phyloP scores from a whole-genome alignment of 2,888 invertebrate species.

The Acrocyrtus sp. region DNA sequence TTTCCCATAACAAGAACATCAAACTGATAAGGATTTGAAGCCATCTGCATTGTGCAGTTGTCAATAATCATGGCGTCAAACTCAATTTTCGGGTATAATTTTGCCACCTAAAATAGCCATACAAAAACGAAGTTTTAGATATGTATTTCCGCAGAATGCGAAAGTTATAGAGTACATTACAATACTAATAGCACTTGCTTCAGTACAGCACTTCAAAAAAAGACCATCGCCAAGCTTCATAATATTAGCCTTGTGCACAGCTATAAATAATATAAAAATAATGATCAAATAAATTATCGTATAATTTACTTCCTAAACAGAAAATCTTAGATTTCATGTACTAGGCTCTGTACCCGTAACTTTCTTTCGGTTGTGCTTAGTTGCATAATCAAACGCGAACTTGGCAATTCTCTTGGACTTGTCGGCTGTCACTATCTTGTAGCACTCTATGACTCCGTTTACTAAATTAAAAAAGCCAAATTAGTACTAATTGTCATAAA shows the following conservation, averaged over 20 bases:
- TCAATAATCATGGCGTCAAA: constrained; percentile 99
- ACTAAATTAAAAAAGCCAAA: constrained; percentile 54
- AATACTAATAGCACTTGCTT: constrained; percentile 68
- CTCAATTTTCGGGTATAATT: constrained; percentile 90
- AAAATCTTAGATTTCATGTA: not conserved
- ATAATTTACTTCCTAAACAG: not conserved
- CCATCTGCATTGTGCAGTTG: constrained; percentile 98
- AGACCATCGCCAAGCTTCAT: constrained; percentile 99
- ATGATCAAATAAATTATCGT: not conserved
- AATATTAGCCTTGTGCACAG: constrained; percentile 99
- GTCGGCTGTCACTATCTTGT: constrained; percentile 93
- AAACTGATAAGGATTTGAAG: constrained; percentile 96
- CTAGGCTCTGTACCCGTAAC: constrained; percentile 73
- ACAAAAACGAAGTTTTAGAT: too few relatives aligned
- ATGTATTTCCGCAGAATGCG: too few relatives aligned
- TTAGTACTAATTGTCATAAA: not conserved
- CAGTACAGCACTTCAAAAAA: constrained; percentile 88
- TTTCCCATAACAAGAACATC: constrained; percentile 99
- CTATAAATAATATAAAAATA: constrained; percentile 66
- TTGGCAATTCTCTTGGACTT: constrained; percentile 97
- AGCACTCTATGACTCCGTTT: constrained; percentile 90
- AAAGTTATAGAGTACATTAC: not conserved
- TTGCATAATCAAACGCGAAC: constrained; percentile 99
- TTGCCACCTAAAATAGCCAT: constrained; percentile 86
- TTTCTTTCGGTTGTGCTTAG: constrained; percentile 91